Conservation (phyloP, 2,113 vertebrate species). For the Podarcis raffonei region DNA sequence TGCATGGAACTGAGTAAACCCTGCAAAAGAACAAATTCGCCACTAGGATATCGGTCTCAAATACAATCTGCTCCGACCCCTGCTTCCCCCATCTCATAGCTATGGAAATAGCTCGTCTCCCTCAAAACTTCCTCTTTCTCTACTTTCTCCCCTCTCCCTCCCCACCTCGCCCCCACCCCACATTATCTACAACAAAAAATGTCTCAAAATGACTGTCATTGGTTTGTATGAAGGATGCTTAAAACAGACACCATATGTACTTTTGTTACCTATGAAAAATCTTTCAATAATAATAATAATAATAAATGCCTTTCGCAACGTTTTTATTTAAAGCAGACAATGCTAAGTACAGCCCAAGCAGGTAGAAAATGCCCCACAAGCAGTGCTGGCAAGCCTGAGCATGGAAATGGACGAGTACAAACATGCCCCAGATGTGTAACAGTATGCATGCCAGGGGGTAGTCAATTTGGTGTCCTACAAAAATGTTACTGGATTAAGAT, state of each 20-base stretch:
- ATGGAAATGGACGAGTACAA: background rate
- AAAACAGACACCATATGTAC: too few relatives aligned
- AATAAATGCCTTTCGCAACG: background rate
- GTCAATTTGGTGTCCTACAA: too few relatives aligned
- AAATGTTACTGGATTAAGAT: too few relatives aligned
- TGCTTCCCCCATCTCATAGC: background rate
- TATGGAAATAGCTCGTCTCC: too few relatives aligned
- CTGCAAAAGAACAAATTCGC: slow-evolving; percentile 73
- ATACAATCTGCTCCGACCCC: background rate
- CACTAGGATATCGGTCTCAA: background rate
- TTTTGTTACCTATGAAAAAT: too few relatives aligned
- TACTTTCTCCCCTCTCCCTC: background rate
- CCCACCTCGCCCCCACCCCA: background rate
- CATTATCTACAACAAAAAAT: background rate
- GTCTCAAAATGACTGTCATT: too few relatives aligned
- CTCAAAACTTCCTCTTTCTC: too few relatives aligned
- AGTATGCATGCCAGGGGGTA: background rate
- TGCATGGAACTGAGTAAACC: slow-evolving; percentile 87
- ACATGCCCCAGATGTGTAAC: background rate
- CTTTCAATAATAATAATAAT: too few relatives aligned
- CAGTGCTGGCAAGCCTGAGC: background rate
- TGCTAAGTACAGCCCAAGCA: background rate
- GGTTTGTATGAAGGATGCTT: too few relatives aligned
- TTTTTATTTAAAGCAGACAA: background rate
- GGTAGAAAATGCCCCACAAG: background rate